phyloP scores from a whole-genome alignment of 2,888 invertebrate species.

The Dorcus hopei region DNA sequence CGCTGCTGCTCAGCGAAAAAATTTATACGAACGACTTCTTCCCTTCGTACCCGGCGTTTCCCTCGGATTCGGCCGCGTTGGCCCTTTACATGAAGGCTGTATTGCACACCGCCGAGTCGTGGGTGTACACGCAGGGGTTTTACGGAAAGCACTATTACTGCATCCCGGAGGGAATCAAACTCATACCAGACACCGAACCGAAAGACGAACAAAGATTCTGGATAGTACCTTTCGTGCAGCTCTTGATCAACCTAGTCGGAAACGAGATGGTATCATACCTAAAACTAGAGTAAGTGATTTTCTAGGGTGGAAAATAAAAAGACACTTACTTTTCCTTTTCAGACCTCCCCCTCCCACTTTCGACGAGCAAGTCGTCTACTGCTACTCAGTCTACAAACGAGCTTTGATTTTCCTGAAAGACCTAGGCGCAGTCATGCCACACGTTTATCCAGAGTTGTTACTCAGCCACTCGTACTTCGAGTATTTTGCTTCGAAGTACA shows the following conservation, averaged over 20 bases:
- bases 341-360: not conserved
- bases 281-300: not conserved
- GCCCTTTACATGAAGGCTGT: not conserved
- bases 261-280: not conserved
- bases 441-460: not conserved
- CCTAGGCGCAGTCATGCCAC: not conserved
- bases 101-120: not conserved
- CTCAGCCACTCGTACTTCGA: too few species aligned
- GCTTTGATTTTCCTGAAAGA: not conserved
- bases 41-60: too few species aligned
- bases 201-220: too few species aligned
- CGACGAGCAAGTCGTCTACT: not conserved
- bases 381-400: not conserved
- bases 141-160: not conserved
- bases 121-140: not conserved
- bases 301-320: not conserved
- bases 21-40: too few species aligned
- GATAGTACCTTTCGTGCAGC: not conserved
- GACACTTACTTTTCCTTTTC: not conserved
- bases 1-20: too few species aligned
- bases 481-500: too few species aligned
- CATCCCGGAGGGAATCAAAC: not conserved
- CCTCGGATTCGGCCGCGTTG: too few species aligned
- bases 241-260: not conserved
- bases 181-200: not conserved